Evolutionary conservation across 2,797 vertebrate species (phyloP), one percentile per base, ranked within the genome.

Genomic region (Eulemur coronatus): DNA sequence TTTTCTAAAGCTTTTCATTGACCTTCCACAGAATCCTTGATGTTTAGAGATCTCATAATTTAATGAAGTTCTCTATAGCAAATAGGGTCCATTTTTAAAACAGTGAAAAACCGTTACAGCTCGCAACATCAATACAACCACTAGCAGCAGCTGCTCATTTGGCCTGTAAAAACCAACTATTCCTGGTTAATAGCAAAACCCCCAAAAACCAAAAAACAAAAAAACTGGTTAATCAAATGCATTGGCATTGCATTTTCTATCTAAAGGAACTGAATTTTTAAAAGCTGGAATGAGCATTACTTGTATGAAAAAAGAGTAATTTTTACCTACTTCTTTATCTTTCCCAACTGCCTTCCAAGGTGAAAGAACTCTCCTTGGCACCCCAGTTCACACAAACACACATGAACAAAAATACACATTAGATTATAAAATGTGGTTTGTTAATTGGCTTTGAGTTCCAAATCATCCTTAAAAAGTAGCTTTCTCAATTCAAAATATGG

Each of bases 401-500:
- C 3, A 2, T 70, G n/a, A 84, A 73, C 14, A 84, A 75, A 63
- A 76, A 79, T 1, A 89, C 7, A 59, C 14, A 75, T 22, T 72
- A 95, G 20, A 7, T 46, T 73, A 59, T 63, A 41, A 82, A 85
- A 89, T 73, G 61, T 69, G 69, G 30, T 38, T 90, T 97, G 38
- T 75, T 89, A 69, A 65, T 22, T 82, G 57, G 24, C 43, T 78
- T 82, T 75, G 43, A 81, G 50, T 2, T 94, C 52, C 33, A 89
- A 94, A 80, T 82, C 55, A 90, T 61, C 10, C 22, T 85, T 79
- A 69, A 91, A 82, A 69, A 65, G 28, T 57, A n/a, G 55, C 15
- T 79, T 91, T 97, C 57, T 87, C 46, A 84, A 26, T 41, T 88
- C 41, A 69, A 95, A 81, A 61, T 52, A 17, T 28, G 52, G n/a